Evolutionary conservation across 1,140 invertebrate species (phyloP).

Genomic region (Oedothorax gibbosus): DNA sequence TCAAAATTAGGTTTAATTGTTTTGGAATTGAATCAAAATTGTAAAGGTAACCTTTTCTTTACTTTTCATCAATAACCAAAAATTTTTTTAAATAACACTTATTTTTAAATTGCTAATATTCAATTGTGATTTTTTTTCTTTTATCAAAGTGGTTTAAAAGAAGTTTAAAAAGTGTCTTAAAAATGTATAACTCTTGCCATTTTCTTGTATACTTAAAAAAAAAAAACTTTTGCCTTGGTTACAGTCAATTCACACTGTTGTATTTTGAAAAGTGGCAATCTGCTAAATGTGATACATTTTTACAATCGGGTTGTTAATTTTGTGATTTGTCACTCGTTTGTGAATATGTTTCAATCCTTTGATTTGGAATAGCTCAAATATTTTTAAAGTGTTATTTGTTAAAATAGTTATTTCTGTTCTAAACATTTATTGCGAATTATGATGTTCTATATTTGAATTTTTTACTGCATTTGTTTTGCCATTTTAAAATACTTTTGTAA

Average conservation of each 20-base stretch:
- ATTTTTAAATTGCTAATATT: background rate
- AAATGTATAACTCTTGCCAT: background rate
- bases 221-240: background rate
- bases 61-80: too few species aligned
- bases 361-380: slow-evolving; percentile 7
- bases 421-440: slow-evolving; percentile 7
- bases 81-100: background rate
- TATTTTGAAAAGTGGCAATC: slow-evolving; percentile 16
- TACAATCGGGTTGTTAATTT: slow-evolving; percentile 50
- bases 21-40: too few species aligned
- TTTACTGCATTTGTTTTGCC: slow-evolving; percentile 45
- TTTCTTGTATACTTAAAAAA: background rate
- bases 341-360: slow-evolving; percentile 32
- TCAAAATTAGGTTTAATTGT: too few species aligned
- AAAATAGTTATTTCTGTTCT: slow-evolving; percentile 16
- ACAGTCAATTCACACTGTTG: too few species aligned
- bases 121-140: background rate
- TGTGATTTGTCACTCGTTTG: slow-evolving; percentile 28
- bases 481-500: slow-evolving; percentile 30
- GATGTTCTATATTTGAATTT: slow-evolving; percentile 14
- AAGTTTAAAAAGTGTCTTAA: background rate
- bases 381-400: slow-evolving; percentile 45
- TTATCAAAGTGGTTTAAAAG: background rate
- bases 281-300: slow-evolving; percentile 48
- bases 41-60: too few species aligned